These are phyloP conservation scores for Pristionchus maxplancki DNA, from an alignment of 2,888 invertebrate species.

Conservation along the genomic window DNA sequence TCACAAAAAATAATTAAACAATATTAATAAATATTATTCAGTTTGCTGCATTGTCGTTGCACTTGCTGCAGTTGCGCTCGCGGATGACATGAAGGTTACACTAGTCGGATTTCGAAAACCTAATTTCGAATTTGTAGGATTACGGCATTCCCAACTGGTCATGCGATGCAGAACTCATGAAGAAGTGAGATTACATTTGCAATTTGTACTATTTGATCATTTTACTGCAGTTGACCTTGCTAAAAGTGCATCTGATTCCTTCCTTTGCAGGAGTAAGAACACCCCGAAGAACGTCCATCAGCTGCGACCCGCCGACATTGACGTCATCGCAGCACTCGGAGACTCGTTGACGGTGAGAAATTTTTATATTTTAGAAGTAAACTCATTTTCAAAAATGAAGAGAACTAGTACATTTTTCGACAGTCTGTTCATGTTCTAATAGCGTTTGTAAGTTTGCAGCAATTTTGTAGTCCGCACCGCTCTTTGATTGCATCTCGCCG, in stretches of 20 bases:
- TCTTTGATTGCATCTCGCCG: background rate
- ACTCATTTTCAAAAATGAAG: no score
- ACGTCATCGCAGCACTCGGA: constrained; percentile 67
- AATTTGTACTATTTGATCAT: background rate
- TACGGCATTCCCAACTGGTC: constrained; percentile 21
- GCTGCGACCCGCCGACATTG: constrained; percentile 67
- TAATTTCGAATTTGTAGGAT: background rate
- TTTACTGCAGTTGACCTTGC: background rate
- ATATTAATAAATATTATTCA: background rate
- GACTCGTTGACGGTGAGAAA: constrained; percentile 65
- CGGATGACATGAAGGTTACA: background rate
- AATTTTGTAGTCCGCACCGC: background rate
- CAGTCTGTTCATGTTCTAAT: no score
- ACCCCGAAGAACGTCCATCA: constrained; percentile 78
- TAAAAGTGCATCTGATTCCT: background rate
- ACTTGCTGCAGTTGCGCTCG: background rate
- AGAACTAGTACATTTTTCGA: no score
- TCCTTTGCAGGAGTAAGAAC: constrained; percentile 57
- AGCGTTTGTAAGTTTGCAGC: no score
- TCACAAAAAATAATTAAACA: background rate
- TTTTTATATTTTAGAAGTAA: no score
- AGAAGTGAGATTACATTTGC: background rate
- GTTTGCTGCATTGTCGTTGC: background rate
- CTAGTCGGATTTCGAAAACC: background rate
- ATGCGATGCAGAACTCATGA: constrained; percentile 6